A percentile compares a stretch with the other conserved stretches of the same genome.
These are phyloP conservation scores for Apocrypta bakeri DNA, from an alignment of 1,140 invertebrate species.

Conservation along the genomic window DNA sequence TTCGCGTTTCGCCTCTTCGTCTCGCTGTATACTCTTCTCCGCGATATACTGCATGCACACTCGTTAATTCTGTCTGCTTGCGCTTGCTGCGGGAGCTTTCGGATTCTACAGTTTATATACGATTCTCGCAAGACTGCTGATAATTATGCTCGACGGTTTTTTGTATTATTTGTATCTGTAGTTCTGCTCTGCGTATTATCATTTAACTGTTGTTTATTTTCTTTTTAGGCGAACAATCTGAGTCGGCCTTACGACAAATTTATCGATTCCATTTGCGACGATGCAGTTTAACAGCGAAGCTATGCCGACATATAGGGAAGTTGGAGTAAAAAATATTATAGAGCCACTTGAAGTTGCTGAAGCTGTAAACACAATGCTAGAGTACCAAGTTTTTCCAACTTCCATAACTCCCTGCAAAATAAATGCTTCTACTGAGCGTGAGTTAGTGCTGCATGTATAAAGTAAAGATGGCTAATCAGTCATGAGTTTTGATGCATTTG, in stretches of 20 bases:
- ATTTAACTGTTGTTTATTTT: no score
- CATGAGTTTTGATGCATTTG: no score
- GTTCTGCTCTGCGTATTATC: no score
- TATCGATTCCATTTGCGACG: neutral
- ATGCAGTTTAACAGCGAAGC: constrained; percentile 2
- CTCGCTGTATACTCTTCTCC: neutral
- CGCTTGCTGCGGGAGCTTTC: neutral
- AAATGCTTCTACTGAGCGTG: constrained; percentile 12
- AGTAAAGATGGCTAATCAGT: no score
- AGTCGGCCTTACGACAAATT: no score
- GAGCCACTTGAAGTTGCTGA: constrained; percentile 24
- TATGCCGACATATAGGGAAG: neutral
- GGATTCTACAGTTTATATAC: neutral
- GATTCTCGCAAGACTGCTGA: constrained; percentile 10
- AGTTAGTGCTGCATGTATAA: no score
- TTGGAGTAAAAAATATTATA: neutral
- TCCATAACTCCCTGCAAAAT: neutral
- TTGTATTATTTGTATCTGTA: no score
- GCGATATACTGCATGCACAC: neutral
- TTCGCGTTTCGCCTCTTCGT: neutral
- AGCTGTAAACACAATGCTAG: neutral
- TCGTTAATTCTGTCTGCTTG: neutral
- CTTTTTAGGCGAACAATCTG: no score
- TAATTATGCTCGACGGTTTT: neutral
- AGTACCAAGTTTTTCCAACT: constrained; percentile 15